Percentiles rank a stretch among this genome's conserved stretches.
These are phyloP conservation scores for Diploptera punctata DNA, from an alignment of 2,888 invertebrate genomes.

Conservation along the genomic window DNA sequence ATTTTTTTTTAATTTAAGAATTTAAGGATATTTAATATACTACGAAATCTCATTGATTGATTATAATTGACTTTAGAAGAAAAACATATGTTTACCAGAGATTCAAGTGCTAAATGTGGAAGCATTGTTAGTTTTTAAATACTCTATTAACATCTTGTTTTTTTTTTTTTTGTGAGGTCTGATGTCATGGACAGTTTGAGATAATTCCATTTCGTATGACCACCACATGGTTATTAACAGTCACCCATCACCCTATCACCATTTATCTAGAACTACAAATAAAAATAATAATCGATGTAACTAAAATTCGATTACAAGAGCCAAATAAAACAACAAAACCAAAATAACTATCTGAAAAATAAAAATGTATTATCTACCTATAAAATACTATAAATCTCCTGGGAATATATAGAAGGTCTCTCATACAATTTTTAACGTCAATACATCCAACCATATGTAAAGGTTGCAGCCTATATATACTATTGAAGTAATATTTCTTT, in stretches of 20 bases:
- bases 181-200: too few species aligned
- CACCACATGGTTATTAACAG: neutral
- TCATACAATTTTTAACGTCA: constrained; percentile 24
- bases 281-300: neutral
- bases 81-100: too few species aligned
- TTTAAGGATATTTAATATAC: too few species aligned
- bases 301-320: constrained; percentile 3
- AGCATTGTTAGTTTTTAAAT: too few species aligned
- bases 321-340: too few species aligned
- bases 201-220: too few species aligned
- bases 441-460: constrained; percentile 9
- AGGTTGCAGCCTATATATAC: constrained; percentile 19
- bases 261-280: neutral
- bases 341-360: neutral
- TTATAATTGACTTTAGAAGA: too few species aligned
- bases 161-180: too few species aligned
- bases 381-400: constrained; percentile 26
- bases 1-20: too few species aligned
- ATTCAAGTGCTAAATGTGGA: too few species aligned
- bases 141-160: too few species aligned
- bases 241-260: neutral
- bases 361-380: neutral
- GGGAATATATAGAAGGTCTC: neutral
- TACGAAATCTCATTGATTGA: too few species aligned
- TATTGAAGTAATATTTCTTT: constrained; percentile 26